Evolutionary conservation across 2,888 invertebrate genomes (phyloP).

Genomic region (Unio pictorum): DNA sequence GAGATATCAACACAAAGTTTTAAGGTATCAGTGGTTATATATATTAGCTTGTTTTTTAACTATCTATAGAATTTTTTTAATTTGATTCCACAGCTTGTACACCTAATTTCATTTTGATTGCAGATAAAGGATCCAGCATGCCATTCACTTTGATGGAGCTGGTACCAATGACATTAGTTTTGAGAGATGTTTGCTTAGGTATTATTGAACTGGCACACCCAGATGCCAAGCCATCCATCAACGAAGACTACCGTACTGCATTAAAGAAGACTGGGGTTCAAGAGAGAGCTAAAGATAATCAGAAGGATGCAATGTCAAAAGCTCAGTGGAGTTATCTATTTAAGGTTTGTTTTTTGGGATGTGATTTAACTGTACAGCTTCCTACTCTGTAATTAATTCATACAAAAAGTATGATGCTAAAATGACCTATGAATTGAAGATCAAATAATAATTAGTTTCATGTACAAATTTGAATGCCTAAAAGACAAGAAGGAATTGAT

Average conservation of each 20-base stretch:
- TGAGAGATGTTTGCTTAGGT: constrained; percentile 87
- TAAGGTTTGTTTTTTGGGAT: constrained; percentile 74
- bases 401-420: too few species aligned
- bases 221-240: constrained; percentile 77
- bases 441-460: too few species aligned
- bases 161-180: constrained; percentile 80
- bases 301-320: constrained; percentile 75
- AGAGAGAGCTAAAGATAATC: constrained; percentile 28
- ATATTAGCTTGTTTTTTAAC: not conserved
- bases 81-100: not conserved
- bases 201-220: constrained; percentile 90
- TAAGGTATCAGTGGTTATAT: not conserved
- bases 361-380: too few species aligned
- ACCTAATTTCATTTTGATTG: not conserved
- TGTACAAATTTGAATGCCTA: too few species aligned
- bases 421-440: too few species aligned
- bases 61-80: not conserved
- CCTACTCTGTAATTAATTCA: too few species aligned
- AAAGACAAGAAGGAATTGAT: too few species aligned
- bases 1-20: too few species aligned
- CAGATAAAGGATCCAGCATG: constrained; percentile 70
- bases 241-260: constrained; percentile 77
- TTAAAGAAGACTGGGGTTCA: constrained; percentile 60
- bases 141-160: constrained; percentile 85
- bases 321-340: constrained; percentile 84